Percentiles rank a stretch among this genome's conserved stretches.
phyloP scores from a whole-genome alignment of 2,888 invertebrate genomes.

The Sphaerophoria taeniata region DNA sequence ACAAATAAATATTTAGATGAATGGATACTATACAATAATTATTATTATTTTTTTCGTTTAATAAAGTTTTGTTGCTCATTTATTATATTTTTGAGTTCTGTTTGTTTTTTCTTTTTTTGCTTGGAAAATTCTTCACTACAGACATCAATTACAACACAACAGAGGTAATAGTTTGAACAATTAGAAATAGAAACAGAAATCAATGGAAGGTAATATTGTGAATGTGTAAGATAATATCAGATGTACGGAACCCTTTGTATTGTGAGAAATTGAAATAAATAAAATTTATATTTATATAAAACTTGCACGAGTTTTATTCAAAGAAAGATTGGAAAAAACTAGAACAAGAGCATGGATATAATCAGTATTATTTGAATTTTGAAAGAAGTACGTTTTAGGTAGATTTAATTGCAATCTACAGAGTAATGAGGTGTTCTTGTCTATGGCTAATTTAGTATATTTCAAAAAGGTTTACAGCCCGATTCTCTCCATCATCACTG shows the following conservation, averaged over 20 bases:
- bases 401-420: too few relatives aligned
- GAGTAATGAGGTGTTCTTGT: too few relatives aligned
- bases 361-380: too few relatives aligned
- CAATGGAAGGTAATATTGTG: conserved; percentile 13
- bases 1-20: conserved; percentile 43
- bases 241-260: conserved; percentile 43
- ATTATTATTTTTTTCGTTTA: conserved; percentile 45
- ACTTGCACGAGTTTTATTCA: background rate
- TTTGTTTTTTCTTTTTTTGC: conserved; percentile 20
- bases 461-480: too few relatives aligned
- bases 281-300: conserved; percentile 72
- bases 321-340: background rate
- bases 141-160: conserved; percentile 9
- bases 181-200: background rate
- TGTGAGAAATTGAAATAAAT: conserved; percentile 59
- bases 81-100: conserved; percentile 35
- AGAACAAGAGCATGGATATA: too few relatives aligned
- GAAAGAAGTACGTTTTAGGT: too few relatives aligned
- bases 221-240: conserved; percentile 44
- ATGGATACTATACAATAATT: conserved; percentile 44
- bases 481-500: too few relatives aligned
- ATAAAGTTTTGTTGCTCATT: conserved; percentile 68
- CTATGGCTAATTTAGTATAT: too few relatives aligned
- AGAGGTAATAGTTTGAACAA: background rate
- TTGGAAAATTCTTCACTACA: background rate